Base-by-base conservation (phyloP, 2,888 invertebrate species). In the Uropetala carovei region DNA sequence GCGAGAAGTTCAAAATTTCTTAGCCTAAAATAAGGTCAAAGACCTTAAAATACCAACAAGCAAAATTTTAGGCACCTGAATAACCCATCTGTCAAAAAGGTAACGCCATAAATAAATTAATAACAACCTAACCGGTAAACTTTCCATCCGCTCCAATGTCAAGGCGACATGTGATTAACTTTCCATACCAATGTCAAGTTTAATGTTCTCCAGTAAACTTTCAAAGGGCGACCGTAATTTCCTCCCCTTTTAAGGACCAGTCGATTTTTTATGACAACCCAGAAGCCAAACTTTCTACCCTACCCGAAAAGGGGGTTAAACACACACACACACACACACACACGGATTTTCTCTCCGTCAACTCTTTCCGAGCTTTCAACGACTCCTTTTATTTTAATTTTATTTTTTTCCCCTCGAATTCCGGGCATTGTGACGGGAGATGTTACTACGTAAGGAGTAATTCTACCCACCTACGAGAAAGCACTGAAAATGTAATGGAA, bases 181-280 rank as follows among this genome's bases (percentile, higher is more conserved):
- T 75, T 75, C 22, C 75, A 75, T 27, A 22, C 18, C 75, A 75
- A 75, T 75, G 75, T 75, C 75, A 75, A 22, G 22, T 22, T 27
- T 75, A 18, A 68, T 22, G 27, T 10, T 75, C 3, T 22, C 75
- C 14, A 13, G 75, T 11, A 18, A 68, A 68, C 68, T 22, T 68
- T 22, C 22, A 22, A 75, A 75, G 75, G 18, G 27, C 75, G 75
- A 22, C 75, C 75, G 75, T 27, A 75, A 27, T 75, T 75, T 75
- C 27, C 22, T 75, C 75, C 18, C 75, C 75, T 27, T 75, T 75
- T 75, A 27, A 75, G 75, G 10, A 27, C 75, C 75, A n/a, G 22
- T 75, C 75, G 75, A 75, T 75, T 75, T 75, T 75, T 75, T 75
- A 75, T 27, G 27, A 27, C 75, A 75, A 27, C 22, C 75, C 75